Evolutionary conservation across 2,797 vertebrate species (phyloP), one percentile per base, ranked within the genome.

Genomic region (Intellagama lesueurii): DNA sequence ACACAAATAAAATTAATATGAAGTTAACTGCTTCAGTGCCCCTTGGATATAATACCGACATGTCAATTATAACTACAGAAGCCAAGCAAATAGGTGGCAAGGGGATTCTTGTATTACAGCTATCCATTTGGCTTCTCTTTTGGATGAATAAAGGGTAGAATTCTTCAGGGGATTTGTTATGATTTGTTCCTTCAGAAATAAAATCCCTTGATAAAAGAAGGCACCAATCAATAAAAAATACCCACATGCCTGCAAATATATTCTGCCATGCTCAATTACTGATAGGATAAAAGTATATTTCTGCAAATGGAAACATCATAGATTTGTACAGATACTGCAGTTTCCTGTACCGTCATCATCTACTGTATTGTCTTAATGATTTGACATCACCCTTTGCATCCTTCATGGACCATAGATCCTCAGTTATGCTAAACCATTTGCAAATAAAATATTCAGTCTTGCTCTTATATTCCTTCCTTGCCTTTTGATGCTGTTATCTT

Each of bases 11-110:
- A 93, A 86, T 91, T 49, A 66, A 94, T 94, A 94, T 1, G 7
- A 76, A 89, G 92, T 93, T 95, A 94, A 94, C 94, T 94, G 89
- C 92, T 90, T 92, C 75, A 83, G 35, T 19, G 70, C 85, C 88
- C 70, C 78, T 26, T 56, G 87, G 87, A 87, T 86, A 19, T 40
- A 52, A 24, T 70, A 35, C 81, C 11, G 68, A 64, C 81, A 66
- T 77, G 92, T 93, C 52, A 88, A 75, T 76, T 88, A 86, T 70
- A 79, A 56, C 47, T 44, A 60, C 56, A 87, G 84, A 76, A 70
- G 35, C 30, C 79, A 60, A 64, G 64, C 81, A 69, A 77, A 86
- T 69, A 89, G 52, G 32, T 86, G 76, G 35, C 70, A 69, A 47
- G 72, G n/a, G n/a, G 28, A 69, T 52, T 86, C 72, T 82, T 69